Evolutionary conservation across 2,113 vertebrate species (phyloP), one percentile per base, ranked within the genome.

Genomic region (Zosterops pallidus): DNA sequence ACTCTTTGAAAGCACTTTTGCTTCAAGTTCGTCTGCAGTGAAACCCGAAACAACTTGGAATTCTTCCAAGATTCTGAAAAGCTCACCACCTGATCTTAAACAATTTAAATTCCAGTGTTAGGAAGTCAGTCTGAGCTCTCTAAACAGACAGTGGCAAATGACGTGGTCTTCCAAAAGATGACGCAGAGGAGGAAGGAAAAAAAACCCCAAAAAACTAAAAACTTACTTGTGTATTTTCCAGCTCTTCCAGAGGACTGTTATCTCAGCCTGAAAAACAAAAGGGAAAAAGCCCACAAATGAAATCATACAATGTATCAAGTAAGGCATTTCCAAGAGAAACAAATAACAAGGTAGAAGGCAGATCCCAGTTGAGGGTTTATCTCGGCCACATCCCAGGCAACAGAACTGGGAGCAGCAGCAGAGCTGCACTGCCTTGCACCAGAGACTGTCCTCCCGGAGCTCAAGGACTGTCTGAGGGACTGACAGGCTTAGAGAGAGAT

Each of bases 171-270:
- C 57, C 23, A 62, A 35, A 90, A 88, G 6, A 59, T 83, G 67
- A 94, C 26, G 88, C 46, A 41, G 39, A 86, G 25, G 17, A 90
- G 15, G 46, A 88, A 64, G 9, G 24, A 41, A 65, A 83, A 39
- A 82, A 33, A 29, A 23, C 3, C 2, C 16, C 23, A 4, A 60
- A 47, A 86, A 6, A 3, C 17, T 2, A 23, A 85, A 95, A 82
- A 72, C 88, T 92, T 89, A 90, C 76, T 62, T 65, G 42, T 14
- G 52, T 88, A 3, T 94, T 95, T 95, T 65, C 75, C 88, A 90
- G 74, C 71, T 90, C 59, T 83, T 80, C 65, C 67, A 46, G 25
- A 62, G 7, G 35, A 15, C 7, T 2, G 16, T 46, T 57, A 46
- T 11, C 23, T 77, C 85, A 69, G 37, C 25, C 75, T 80, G 78